Conservation (phyloP, 2,888 invertebrate species). For the Agrotis ipsilon region DNA sequence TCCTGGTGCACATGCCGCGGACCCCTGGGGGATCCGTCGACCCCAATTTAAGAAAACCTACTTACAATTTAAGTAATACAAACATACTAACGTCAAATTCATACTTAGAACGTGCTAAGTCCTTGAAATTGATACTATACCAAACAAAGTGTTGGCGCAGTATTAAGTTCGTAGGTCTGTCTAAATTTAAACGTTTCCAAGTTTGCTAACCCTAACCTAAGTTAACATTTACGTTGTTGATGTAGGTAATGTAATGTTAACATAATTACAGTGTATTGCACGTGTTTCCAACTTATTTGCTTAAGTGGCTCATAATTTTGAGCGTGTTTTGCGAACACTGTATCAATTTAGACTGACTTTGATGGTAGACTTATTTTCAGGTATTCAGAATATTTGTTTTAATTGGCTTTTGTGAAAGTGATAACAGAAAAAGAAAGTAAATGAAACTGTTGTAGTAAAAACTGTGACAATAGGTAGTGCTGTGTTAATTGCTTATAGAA, state of each 20-base stretch:
- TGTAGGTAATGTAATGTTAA: constrained; percentile 35
- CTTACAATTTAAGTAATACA: too few relatives aligned
- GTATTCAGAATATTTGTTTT: neutral
- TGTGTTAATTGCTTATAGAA: neutral
- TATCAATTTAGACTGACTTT: constrained; percentile 1
- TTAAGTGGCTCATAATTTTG: constrained; percentile 33
- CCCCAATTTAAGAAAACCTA: too few relatives aligned
- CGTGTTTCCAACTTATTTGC: constrained; percentile 29
- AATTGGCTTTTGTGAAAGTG: neutral
- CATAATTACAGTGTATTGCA: constrained; percentile 44
- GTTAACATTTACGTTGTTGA: constrained; percentile 30
- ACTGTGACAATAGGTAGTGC: neutral
- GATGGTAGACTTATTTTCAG: constrained; percentile 11
- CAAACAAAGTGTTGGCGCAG: too few relatives aligned
- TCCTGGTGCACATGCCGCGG: too few relatives aligned
- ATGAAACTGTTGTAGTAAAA: neutral
- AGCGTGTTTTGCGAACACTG: constrained; percentile 1
- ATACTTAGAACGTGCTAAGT: too few relatives aligned
- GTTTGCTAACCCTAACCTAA: constrained; percentile 41
- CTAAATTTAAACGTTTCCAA: too few relatives aligned
- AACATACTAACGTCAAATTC: too few relatives aligned
- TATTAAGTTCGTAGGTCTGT: too few relatives aligned
- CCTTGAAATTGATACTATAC: too few relatives aligned
- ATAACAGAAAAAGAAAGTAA: neutral
- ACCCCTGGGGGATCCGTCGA: too few relatives aligned